A percentile compares a stretch with the other conserved stretches of the same genome.
Conservation (phyloP, 2,113 vertebrate species). For the Tetrax tetrax region DNA sequence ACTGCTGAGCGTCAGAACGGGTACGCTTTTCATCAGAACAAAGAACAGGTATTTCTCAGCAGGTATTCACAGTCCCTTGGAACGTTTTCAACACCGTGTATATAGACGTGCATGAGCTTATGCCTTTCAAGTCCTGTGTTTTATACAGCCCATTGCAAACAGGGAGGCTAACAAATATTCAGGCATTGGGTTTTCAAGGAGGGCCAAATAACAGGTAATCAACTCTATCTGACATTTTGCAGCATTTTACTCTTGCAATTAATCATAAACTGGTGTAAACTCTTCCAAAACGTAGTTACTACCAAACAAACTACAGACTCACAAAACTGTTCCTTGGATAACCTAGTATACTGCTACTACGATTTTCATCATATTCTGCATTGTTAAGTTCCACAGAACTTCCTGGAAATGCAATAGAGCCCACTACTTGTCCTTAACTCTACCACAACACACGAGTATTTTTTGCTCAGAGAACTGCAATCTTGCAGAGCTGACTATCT, state of each 20-base stretch:
- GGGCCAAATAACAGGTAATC: not conserved
- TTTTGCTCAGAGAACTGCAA: not conserved
- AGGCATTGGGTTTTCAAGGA: not conserved
- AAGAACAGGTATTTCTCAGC: not conserved
- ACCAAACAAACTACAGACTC: not conserved
- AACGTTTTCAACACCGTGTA: not conserved
- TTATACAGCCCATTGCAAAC: not conserved
- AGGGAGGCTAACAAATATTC: not conserved
- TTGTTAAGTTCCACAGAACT: not conserved
- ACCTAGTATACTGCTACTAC: not conserved
- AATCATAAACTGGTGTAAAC: not conserved
- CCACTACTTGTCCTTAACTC: not conserved
- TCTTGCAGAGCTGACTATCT: not conserved
- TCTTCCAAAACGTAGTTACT: not conserved
- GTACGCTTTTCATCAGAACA: not conserved
- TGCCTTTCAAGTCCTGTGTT: not conserved
- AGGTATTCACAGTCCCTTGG: fast-evolving
- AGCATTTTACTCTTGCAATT: not conserved
- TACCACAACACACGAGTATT: not conserved
- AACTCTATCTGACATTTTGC: not conserved
- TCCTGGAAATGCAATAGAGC: not conserved
- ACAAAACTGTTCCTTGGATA: not conserved
- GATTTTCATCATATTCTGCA: not conserved
- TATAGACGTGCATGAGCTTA: not conserved
- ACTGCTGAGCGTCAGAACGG: not conserved